A percentile compares a stretch with the other conserved stretches of the same genome.
Conservation (phyloP, 2,888 invertebrate genomes). For the Phania funesta region DNA sequence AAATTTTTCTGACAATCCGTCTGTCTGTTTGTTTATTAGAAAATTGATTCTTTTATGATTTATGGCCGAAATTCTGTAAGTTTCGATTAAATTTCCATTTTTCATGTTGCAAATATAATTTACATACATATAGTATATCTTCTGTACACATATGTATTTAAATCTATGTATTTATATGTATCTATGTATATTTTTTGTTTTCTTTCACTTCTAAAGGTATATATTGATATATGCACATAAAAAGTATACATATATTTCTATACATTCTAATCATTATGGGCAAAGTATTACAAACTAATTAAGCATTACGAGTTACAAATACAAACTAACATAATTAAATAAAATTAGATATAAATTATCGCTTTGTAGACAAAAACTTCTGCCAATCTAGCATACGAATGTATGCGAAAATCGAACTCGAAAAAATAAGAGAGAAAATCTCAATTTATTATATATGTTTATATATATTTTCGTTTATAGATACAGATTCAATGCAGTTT, state of each 20-base stretch:
- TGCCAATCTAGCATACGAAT: no score
- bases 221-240: constrained; percentile 21
- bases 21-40: neutral
- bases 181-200: constrained; percentile 12
- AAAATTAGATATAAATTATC: constrained; percentile 60
- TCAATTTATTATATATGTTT: constrained; percentile 25
- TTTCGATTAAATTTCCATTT: constrained; percentile 29
- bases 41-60: constrained; percentile 7
- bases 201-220: constrained; percentile 17
- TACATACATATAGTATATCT: constrained; percentile 27
- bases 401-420: neutral
- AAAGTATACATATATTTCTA: constrained; percentile 29
- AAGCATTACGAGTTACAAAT: constrained; percentile 61
- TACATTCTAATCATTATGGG: constrained; percentile 32
- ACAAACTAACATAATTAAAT: constrained; percentile 64
- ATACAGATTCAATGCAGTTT: constrained; percentile 19
- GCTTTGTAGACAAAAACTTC: constrained; percentile 41
- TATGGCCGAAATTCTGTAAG: constrained; percentile 12
- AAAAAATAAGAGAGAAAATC: constrained; percentile 18
- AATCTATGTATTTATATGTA: constrained; percentile 3
- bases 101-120: constrained; percentile 3
- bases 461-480: no score
- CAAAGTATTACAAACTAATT: constrained; percentile 61
- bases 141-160: constrained; percentile 28
- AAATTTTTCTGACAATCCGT: neutral